Base-by-base conservation (phyloP, 2,797 vertebrate genomes). In the Neosilurus hyrtlii region DNA sequence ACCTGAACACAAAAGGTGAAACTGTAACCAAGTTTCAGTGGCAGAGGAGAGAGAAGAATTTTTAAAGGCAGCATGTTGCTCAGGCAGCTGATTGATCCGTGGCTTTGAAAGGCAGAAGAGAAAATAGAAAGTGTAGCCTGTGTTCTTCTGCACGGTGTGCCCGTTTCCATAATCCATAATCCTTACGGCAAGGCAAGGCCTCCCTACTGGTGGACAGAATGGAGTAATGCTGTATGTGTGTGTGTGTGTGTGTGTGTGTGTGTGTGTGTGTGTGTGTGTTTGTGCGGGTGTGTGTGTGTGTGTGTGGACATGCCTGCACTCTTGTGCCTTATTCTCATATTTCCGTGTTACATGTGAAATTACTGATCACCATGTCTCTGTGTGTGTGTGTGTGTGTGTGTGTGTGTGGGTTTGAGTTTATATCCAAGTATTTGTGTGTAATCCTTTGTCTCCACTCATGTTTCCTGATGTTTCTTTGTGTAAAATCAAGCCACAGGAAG, bases 391-490 rank as follows among this genome's bases (percentile, higher is more conserved):
- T 71, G 78, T 65, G 18, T 62, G 77, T 80, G 57, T 74, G 56
- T 79, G 79, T 77, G 75, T 52, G n/a, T 6, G 61, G 49, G 59
- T 81, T n/a, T 30, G 16, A 12, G 18, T 79, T 12, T 78, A 63
- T n/a, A 63, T 37, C 59, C 61, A 63, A 78, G 82, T 73, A 78
- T 67, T 65, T 66, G 83, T 79, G 66, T 78, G 80, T 72, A 79
- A 56, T 72, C 66, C 70, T 72, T 37, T 80, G 61, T 81, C 43
- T 80, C 49, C 66, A 26, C 66, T 59, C 79, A 81, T 81, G 52
- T 66, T 81, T 59, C 83, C 71, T 76, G 68, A 78, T 84, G 86
- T 84, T 86, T 67, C 86, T 81, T 88, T 82, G 83, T 83, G 88
- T 79, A 86, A 85, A 85, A 83, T 80, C 79, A 75, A 75, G 83